Evolutionary conservation across 2,113 vertebrate genomes (phyloP), one percentile per base, ranked within the genome.

Genomic region (Colius striatus): DNA sequence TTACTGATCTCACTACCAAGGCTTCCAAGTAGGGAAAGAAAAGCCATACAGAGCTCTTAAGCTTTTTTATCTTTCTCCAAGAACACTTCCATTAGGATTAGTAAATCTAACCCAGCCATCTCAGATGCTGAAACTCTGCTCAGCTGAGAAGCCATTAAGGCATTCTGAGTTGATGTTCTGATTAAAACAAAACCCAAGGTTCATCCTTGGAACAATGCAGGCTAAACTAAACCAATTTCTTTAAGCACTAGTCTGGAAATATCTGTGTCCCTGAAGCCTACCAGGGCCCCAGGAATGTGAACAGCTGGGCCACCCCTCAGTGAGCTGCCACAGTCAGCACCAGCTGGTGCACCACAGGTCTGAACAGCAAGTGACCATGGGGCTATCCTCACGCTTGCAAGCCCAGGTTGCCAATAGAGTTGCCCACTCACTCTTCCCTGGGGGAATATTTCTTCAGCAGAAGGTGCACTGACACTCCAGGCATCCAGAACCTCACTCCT

Each of bases 161-260:
- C 54, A 83, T 68, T 54, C 57, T 62, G 80, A 87, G 36, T 36
- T 85, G 26, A 95, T 47, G 38, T 92, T 74, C 82, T 48, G 34
- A 74, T 67, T 84, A 83, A 92, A 95, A 75, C 8, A 70, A 91
- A 93, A 63, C 54, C 77, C 47, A 62, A 62, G n/a, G 36, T 89
- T 53, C 61, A 92, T 77, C 67, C 51, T 95, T 83, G 70, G 73
- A 92, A 88, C 67, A 92, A 89, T 7, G 15, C 36, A 92, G 48
- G 65, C 34, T 89, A 32, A 84, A 92, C 47, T 10, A 84, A 75
- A 92, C 1, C 22, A 48, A 53, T 57, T 91, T 90, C 29, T 72
- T 62, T 76, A 89, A 72, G 63, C 23, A 77, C 14, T 10, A 84
- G 47, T 14, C 43, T 77, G 20, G 57, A 81, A 83, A 70, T 50